Conservation (phyloP, 2,888 invertebrate genomes). For the Entomobrya proxima region DNA sequence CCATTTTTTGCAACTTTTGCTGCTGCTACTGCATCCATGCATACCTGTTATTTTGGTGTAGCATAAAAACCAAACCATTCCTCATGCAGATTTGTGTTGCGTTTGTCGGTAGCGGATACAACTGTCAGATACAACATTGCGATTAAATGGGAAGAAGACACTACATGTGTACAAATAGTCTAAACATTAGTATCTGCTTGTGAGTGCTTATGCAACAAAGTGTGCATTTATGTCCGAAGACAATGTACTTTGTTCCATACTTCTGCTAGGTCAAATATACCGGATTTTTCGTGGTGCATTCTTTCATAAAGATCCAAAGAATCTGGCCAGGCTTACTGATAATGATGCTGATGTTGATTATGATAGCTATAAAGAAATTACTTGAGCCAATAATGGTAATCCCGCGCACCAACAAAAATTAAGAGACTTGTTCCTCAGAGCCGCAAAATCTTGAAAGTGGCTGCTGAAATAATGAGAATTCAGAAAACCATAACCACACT, state of each 20-base stretch:
- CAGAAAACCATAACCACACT: slow-evolving; percentile 50
- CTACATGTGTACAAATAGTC: no score
- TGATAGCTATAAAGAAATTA: slow-evolving; percentile 14
- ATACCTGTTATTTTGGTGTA: no score
- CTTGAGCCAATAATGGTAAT: slow-evolving; percentile 32
- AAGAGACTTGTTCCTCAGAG: neutral
- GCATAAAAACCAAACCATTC: neutral
- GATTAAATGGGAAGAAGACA: neutral
- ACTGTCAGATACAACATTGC: no score
- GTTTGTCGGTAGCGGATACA: neutral
- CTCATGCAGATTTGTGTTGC: neutral
- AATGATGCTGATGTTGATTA: neutral
- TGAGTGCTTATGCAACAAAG: neutral
- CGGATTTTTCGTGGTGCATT: neutral
- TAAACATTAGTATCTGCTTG: neutral
- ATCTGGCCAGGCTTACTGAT: neutral
- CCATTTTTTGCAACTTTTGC: no score
- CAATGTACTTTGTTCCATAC: neutral
- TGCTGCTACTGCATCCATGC: no score
- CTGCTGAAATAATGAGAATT: slow-evolving; percentile 31
- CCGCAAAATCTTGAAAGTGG: neutral
- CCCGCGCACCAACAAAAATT: slow-evolving; percentile 26
- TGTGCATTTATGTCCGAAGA: neutral
- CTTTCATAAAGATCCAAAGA: neutral
- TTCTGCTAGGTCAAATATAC: neutral